Base-by-base conservation (phyloP, 2,888 invertebrate genomes). In the Apodemia zela region DNA sequence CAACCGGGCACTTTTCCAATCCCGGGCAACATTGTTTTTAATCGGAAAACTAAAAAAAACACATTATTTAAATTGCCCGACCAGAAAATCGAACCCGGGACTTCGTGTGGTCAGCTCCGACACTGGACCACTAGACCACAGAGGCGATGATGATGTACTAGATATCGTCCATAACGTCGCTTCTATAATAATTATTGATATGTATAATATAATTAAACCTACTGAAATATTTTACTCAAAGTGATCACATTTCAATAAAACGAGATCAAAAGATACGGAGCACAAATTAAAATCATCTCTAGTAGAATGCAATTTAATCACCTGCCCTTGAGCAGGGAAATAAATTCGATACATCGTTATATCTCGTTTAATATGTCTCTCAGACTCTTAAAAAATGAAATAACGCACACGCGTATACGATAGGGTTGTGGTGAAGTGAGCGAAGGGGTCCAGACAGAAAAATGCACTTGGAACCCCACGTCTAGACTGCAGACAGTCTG, bases 381-480 rank as follows among this genome's bases (percentile, higher is more conserved):
- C 66, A 70, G 69, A 71, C 72, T 73, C 70, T 74, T 78, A 77
- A 80, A 45, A 85, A 84, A 87, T 87, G 84, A 82, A 86, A 85
- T 86, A 84, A 82, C 82, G 79, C 81, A 83, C 76, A 80, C 82
- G 81, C 82, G 79, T 79, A 80, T 79, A 75, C 79, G 79, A 76
- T 81, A 77, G 86, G 85, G 83, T 81, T 80, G 79, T 74, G 25
- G 51, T 65, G 71, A 68, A 71, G 74, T 71, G 72, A 71, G 74
- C 71, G 72, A 76, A 84, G 86, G 87, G 86, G 82, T 84, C 82
- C 87, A 88, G 89, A 89, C 89, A 87, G 85, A 88, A 85, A 89
- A 89, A 88, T 89, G 89, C 89, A 89, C 87, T 89, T 77, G 77
- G 81, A 80, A 84, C 89, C 90, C 89, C 88, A 75, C 81, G 90